Evolutionary conservation across 2,888 invertebrate species (phyloP).

Genomic region (Aelia acuminata): DNA sequence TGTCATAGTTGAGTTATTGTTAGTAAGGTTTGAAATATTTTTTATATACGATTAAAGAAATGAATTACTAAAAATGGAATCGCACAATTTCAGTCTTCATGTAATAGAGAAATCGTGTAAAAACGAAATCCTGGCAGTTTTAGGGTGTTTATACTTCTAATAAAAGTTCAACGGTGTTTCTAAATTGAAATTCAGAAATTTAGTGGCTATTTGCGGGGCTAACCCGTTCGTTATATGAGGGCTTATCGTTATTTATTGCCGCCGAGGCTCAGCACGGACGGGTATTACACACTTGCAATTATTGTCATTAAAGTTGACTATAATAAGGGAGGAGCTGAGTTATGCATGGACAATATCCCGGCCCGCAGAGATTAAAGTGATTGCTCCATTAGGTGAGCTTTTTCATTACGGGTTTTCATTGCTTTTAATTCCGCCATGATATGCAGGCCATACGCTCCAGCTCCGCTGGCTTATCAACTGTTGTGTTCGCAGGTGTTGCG

Average conservation of each 20-base stretch:
- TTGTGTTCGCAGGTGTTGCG: not conserved
- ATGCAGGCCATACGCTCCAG: not conserved
- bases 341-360: not conserved
- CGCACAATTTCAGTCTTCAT: not conserved
- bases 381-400: not conserved
- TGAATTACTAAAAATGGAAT: too few species aligned
- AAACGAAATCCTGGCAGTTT: not conserved
- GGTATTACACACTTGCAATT: not conserved
- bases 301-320: not conserved
- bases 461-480: not conserved
- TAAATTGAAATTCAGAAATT: constrained; percentile 5
- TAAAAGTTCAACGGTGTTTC: not conserved
- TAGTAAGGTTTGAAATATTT: too few species aligned
- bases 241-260: constrained; percentile 19
- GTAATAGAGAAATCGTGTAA: too few species aligned
- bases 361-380: not conserved
- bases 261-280: not conserved
- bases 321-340: not conserved
- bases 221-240: not conserved
- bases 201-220: not conserved
- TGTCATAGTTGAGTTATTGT: too few species aligned
- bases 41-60: too few species aligned
- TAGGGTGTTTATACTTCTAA: not conserved
- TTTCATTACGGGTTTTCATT: not conserved
- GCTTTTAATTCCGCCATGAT: not conserved